Evolutionary conservation across 1,140 invertebrate genomes (phyloP).

Genomic region (Drosophila paulistorum): DNA sequence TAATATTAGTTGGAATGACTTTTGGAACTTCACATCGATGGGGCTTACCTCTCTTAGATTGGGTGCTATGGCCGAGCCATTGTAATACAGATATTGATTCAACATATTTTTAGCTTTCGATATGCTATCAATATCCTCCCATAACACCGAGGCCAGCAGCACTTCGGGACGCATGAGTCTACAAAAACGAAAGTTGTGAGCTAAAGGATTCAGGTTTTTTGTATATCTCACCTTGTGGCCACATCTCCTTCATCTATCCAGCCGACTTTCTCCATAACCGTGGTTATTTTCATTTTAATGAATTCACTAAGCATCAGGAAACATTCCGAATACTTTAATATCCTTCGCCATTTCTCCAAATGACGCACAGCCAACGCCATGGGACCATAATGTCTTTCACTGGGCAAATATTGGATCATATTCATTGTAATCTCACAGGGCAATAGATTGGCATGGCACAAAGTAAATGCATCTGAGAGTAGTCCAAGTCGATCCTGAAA

Average conservation of each 20-base stretch:
- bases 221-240: conserved; percentile 85
- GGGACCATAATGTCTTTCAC: conserved; percentile 89
- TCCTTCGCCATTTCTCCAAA: conserved; percentile 87
- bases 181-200: background rate
- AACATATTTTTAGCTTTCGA: conserved; percentile 80
- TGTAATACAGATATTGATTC: conserved; percentile 76
- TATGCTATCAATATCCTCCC: conserved; percentile 82
- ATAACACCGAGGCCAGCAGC: conserved; percentile 74
- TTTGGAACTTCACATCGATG: too few relatives aligned
- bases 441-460: conserved; percentile 89
- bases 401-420: conserved; percentile 88
- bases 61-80: conserved; percentile 72
- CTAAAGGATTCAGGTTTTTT: too few relatives aligned
- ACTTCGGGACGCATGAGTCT: conserved; percentile 79
- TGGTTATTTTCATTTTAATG: conserved; percentile 86
- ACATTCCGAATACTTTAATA: conserved; percentile 87
- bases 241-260: conserved; percentile 88
- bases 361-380: conserved; percentile 89
- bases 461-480: conserved; percentile 89
- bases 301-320: conserved; percentile 87
- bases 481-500: conserved; percentile 87
- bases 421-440: conserved; percentile 88
- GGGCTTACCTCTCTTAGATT: conserved; percentile 76
- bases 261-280: conserved; percentile 86
- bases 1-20: background rate